Evolutionary conservation across 2,113 vertebrate genomes (phyloP).

Genomic region (Corythornis vintsioides): DNA sequence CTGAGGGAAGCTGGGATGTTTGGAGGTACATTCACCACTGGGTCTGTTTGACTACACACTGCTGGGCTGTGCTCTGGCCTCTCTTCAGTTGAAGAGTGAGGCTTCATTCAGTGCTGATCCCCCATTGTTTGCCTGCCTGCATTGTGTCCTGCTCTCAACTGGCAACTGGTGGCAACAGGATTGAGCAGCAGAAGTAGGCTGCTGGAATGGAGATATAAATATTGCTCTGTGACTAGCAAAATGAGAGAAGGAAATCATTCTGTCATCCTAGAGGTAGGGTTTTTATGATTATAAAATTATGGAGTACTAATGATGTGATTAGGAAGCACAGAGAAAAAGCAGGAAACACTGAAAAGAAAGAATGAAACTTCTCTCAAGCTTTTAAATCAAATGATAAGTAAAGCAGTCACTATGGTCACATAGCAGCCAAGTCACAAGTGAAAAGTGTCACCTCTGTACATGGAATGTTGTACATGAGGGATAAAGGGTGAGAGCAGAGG

Average conservation of each 20-base stretch:
- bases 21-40: neutral
- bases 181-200: neutral
- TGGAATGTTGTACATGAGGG: neutral
- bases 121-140: neutral
- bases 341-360: neutral
- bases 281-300: neutral
- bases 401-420: neutral
- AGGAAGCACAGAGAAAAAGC: neutral
- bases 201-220: neutral
- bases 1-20: neutral
- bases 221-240: neutral
- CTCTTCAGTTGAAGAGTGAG: neutral
- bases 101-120: slow-evolving; percentile 8
- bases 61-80: neutral
- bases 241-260: neutral
- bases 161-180: neutral
- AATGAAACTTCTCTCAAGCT: neutral
- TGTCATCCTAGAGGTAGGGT: neutral
- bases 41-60: neutral
- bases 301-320: neutral
- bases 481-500: neutral
- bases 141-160: neutral
- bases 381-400: neutral
- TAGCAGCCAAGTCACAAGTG: neutral
- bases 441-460: neutral